Percentiles rank a stretch among this genome's conserved stretches.
phyloP scores from a whole-genome alignment of 2,113 vertebrate species.

The Promerops cafer region DNA sequence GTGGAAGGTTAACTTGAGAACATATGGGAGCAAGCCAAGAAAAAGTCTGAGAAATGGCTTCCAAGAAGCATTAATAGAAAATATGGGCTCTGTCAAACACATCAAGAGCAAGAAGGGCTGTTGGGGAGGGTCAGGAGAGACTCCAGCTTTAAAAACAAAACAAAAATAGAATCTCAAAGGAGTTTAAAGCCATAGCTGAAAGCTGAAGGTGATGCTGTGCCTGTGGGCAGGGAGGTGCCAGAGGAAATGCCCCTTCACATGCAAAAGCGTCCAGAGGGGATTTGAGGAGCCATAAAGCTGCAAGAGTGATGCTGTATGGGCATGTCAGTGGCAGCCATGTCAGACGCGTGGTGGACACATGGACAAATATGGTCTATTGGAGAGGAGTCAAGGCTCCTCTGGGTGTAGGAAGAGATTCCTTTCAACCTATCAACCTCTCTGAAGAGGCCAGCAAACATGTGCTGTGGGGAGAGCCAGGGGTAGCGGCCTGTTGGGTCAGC shows the following conservation, averaged over 20 bases:
- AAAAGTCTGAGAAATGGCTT: constrained; percentile 49
- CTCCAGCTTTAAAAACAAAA: not conserved
- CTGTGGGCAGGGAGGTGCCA: not conserved
- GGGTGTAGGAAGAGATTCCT: not conserved
- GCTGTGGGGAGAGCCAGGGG: not conserved
- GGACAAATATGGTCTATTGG: constrained; percentile 58
- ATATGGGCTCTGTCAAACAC: constrained; percentile 28
- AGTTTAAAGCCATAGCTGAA: not conserved
- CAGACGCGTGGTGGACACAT: not conserved
- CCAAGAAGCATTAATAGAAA: constrained; percentile 47
- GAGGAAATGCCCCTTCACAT: not conserved
- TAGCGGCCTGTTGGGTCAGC: not conserved
- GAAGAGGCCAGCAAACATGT: not conserved
- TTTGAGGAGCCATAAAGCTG: not conserved
- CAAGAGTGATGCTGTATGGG: not conserved
- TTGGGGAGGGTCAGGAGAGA: not conserved
- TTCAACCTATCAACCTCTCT: not conserved
- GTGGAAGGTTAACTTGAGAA: constrained; percentile 24
- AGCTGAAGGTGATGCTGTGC: not conserved
- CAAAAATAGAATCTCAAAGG: not conserved
- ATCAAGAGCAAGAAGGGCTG: not conserved
- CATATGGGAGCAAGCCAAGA: constrained; percentile 17
- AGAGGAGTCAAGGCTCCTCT: constrained; percentile 6
- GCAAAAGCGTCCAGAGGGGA: not conserved
- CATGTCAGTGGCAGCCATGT: not conserved